phyloP scores from a whole-genome alignment of 2,797 vertebrate species.

The Phrynocephalus vlangalii region DNA sequence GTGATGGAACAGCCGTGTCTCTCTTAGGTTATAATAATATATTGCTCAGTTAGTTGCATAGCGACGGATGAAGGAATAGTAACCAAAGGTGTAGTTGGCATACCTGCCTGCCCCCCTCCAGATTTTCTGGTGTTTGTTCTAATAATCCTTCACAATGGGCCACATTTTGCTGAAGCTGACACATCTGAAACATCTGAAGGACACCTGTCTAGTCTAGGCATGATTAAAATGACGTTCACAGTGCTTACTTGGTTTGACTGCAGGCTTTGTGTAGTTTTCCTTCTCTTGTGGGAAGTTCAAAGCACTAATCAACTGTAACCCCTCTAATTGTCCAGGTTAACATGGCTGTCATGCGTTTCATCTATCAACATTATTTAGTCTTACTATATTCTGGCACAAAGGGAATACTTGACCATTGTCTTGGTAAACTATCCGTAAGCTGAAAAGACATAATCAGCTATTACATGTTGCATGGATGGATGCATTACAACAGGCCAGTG shows the following conservation, averaged over 20 bases:
- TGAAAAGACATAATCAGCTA: neutral
- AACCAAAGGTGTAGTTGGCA: too few species aligned
- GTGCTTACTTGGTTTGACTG: neutral
- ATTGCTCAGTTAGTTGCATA: neutral
- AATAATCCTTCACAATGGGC: too few species aligned
- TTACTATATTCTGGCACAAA: neutral
- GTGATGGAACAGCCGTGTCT: too few species aligned
- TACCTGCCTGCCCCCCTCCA: too few species aligned
- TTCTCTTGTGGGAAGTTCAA: neutral
- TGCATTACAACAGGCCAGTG: neutral
- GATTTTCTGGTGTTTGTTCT: too few species aligned
- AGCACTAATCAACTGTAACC: neutral
- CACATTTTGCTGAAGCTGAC: too few species aligned
- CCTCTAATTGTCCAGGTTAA: neutral
- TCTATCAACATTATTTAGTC: neutral
- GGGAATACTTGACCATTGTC: neutral
- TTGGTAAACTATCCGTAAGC: neutral
- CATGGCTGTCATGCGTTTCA: neutral
- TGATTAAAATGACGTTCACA: neutral
- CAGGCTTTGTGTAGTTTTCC: neutral
- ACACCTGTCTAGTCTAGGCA: too few species aligned
- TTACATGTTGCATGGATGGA: neutral
- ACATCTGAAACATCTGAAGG: too few species aligned
- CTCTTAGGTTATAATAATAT: neutral
- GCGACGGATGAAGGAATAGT: too few species aligned